A percentile compares a stretch with the other conserved stretches of the same genome.
phyloP scores from a whole-genome alignment of 2,888 invertebrate species.

The Andrena bicolor region DNA sequence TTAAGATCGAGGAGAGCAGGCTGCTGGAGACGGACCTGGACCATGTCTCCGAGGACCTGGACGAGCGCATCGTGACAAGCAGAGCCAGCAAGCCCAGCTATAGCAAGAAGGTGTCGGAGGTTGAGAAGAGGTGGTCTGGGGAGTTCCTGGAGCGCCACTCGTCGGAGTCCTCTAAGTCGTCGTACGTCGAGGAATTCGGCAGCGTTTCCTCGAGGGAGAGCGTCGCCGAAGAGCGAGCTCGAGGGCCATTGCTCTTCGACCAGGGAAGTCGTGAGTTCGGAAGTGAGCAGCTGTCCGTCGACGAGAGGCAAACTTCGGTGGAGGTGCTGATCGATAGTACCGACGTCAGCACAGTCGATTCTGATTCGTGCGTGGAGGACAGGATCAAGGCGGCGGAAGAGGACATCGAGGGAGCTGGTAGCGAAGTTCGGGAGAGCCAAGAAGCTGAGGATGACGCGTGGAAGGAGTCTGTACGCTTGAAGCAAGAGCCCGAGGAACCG shows the following conservation, averaged over 20 bases:
- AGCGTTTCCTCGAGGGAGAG: constrained; percentile 79
- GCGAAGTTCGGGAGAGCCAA: background rate
- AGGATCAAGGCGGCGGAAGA: constrained; percentile 75
- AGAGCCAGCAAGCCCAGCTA: constrained; percentile 65
- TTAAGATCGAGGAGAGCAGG: constrained; percentile 76
- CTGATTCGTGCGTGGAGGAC: constrained; percentile 79
- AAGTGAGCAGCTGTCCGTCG: background rate
- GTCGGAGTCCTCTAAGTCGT: constrained; percentile 80
- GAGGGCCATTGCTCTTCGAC: background rate
- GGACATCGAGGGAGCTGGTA: constrained; percentile 60
- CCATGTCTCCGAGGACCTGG: constrained; percentile 60
- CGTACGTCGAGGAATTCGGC: constrained; percentile 80
- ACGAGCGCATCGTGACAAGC: constrained; percentile 11
- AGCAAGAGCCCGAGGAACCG: background rate
- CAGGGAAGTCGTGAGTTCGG: background rate
- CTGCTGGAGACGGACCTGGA: constrained; percentile 70
- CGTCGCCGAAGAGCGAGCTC: constrained; percentile 57
- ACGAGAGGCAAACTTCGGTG: constrained; percentile 34
- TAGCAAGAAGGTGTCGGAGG: constrained; percentile 78
- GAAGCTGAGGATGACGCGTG: constrained; percentile 20
- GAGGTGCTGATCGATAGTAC: constrained; percentile 67
- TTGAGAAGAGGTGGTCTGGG: constrained; percentile 82
- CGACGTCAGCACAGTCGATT: constrained; percentile 77
- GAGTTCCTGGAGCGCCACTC: constrained; percentile 79
- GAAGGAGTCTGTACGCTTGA: background rate